Percentiles rank a stretch among this genome's conserved stretches.
Conservation (phyloP, 1,140 invertebrate genomes). For the Steinernema feltiae region DNA sequence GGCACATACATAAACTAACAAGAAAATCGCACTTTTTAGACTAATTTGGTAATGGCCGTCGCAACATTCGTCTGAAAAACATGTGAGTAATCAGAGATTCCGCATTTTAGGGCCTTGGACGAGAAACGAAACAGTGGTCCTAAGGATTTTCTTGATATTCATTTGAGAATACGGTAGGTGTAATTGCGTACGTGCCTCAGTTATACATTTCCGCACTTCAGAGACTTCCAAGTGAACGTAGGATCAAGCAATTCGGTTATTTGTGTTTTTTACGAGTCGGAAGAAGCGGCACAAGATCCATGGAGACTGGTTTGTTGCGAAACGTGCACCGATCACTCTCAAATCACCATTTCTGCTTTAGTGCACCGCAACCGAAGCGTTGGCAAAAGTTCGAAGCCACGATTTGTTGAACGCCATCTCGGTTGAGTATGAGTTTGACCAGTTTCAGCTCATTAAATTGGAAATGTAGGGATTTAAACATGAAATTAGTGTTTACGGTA, state of each 20-base stretch:
- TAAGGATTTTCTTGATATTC: conserved; percentile 44
- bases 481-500: background rate
- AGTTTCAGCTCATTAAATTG: conserved; percentile 46
- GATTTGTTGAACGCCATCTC: conserved; percentile 42
- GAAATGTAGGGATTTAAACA: conserved; percentile 40
- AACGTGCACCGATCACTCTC: background rate
- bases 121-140: conserved; percentile 28
- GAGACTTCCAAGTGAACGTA: conserved; percentile 18
- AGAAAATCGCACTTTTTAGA: no score
- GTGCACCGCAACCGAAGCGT: conserved; percentile 41
- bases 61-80: background rate
- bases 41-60: no score
- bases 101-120: conserved; percentile 34
- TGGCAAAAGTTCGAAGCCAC: conserved; percentile 20
- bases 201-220: conserved; percentile 16
- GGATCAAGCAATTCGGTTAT: conserved; percentile 23
- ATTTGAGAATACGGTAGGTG: conserved; percentile 41
- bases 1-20: no score
- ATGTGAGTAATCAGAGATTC: conserved; percentile 17
- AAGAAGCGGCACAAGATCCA: conserved; percentile 39
- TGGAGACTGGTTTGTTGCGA: conserved; percentile 43
- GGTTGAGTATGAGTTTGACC: conserved; percentile 50
- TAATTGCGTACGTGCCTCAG: conserved; percentile 15
- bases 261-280: conserved; percentile 50
- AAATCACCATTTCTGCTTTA: conserved; percentile 17